phyloP scores from a whole-genome alignment of 2,113 vertebrate species.

The Ciconia stormi region DNA sequence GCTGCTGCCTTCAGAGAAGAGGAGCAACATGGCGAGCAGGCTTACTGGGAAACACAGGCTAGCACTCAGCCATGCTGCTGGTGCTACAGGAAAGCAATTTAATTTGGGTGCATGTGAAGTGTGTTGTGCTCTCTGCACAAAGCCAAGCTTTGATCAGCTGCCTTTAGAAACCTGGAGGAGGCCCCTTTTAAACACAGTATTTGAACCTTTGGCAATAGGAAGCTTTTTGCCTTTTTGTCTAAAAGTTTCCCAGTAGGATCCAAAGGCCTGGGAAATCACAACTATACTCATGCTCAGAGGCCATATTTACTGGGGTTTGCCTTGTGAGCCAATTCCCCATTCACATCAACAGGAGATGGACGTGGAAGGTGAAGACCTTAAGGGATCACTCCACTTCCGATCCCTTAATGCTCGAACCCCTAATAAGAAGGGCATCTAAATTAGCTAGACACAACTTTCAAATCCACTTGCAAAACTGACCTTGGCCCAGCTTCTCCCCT shows the following conservation, averaged over 20 bases:
- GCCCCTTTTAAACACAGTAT: neutral
- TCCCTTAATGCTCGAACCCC: neutral
- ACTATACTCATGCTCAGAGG: neutral
- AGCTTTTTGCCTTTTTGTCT: neutral
- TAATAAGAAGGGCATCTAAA: neutral
- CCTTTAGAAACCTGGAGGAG: neutral
- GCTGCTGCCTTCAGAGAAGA: neutral
- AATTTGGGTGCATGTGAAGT: neutral
- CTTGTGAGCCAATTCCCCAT: neutral
- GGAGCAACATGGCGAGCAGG: fast-evolving
- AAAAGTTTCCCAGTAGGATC: neutral
- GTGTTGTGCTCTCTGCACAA: neutral
- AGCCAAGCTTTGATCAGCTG: neutral
- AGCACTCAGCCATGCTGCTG: neutral
- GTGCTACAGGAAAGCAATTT: neutral
- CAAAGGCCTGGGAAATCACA: neutral
- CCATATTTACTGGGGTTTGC: neutral
- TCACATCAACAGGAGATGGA: neutral
- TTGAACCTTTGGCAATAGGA: neutral
- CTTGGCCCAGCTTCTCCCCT: neutral
- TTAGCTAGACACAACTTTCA: neutral
- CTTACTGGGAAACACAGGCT: neutral
- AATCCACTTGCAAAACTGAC: neutral
- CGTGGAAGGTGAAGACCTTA: neutral
- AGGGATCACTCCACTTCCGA: neutral